Evolutionary conservation across 1,140 invertebrate species (phyloP).

Genomic region (Triops cancriformis): DNA sequence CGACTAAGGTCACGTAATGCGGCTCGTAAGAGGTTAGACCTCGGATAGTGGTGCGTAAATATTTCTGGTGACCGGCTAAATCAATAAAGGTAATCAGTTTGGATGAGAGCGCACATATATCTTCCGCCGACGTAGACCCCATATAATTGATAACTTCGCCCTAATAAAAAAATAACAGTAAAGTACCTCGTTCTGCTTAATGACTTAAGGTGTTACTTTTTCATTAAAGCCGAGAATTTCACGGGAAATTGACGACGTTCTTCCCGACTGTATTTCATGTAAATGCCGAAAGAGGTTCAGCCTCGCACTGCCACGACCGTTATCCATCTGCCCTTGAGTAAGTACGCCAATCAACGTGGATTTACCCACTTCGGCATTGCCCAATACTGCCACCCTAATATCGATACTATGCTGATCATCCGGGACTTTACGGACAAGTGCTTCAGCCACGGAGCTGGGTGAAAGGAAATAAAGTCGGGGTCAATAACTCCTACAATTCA

Average conservation of each 20-base stretch:
- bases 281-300: conserved; percentile 92
- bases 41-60: conserved; percentile 88
- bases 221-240: conserved; percentile 90
- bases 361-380: conserved; percentile 87
- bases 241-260: conserved; percentile 85
- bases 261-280: conserved; percentile 91
- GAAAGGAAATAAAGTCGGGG: background rate
- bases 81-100: conserved; percentile 94
- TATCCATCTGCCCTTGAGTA: conserved; percentile 90
- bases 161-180: conserved; percentile 34
- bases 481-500: background rate
- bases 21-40: conserved; percentile 89
- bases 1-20: conserved; percentile 88
- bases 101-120: conserved; percentile 81
- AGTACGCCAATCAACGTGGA: conserved; percentile 87
- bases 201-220: conserved; percentile 27
- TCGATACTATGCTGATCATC: conserved; percentile 86
- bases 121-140: conserved; percentile 82
- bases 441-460: conserved; percentile 58
- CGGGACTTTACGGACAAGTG: conserved; percentile 82
- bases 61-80: conserved; percentile 92
- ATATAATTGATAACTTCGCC: conserved; percentile 78
- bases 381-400: conserved; percentile 78
- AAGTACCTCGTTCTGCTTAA: background rate
- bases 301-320: conserved; percentile 85